Base-by-base conservation (phyloP, 2,797 vertebrate genomes). In the Rhabdomys pumilio region DNA sequence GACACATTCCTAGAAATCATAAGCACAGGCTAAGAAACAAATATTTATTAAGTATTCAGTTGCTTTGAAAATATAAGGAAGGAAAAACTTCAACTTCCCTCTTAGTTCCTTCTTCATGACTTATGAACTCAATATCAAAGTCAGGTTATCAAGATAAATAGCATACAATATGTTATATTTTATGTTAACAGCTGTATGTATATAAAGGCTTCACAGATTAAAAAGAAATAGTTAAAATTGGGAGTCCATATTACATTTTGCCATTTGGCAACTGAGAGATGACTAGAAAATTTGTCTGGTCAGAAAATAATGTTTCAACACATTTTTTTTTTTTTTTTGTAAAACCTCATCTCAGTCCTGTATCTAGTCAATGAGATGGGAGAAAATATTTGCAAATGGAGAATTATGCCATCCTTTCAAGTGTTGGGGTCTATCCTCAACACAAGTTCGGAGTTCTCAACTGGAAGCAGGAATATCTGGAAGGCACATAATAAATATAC, bases 131-230 rank as follows among this genome's bases (percentile, higher is more conserved):
- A 84, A 69, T 82, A 55, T 77, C 17, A 75, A 73, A 94, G 10
- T 31, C 3, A 81, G n/a, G 73, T n/a, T 79, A 89, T n/a, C 3
- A 65, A 81, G 5, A 77, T 13, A 94, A 84, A 92, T 93, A 93
- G 6, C 0, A 63, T 38, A 38, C 10, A 79, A 29, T 50, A 67
- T 67, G 53, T 31, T 41, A 44, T 34, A 79, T 69, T 87, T 65
- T 87, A 91, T 79, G 14, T 69, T 81, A 65, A 47, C 29, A 55
- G 29, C 38, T 89, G 72, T 67, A 55, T 34, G 0, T 59, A 1
- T 34, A 75, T 0, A 63, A 17, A 24, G 8, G 6, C 34, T 84
- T 93, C 14, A 67, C 17, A 63, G 22, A 72, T 61, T 61, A 34
- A 73, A 95, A 72, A 73, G 4, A 86, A 86, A 19, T 38, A 34